Conservation (phyloP, 1,140 invertebrate genomes). For the Bicyclus anynana region DNA sequence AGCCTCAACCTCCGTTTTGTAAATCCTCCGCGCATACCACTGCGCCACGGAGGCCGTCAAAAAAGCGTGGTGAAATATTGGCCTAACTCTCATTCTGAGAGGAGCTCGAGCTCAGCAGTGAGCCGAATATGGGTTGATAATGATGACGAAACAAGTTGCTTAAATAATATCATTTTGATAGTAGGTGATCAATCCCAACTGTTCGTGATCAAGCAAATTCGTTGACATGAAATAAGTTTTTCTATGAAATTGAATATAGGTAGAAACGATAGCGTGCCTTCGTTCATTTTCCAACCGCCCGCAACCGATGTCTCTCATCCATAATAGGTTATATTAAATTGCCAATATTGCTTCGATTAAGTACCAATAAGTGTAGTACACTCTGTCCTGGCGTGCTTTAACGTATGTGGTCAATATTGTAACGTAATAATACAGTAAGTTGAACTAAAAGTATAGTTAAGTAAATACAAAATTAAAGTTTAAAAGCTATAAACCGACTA, state of each 20-base stretch:
- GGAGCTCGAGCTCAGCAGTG: too few species aligned
- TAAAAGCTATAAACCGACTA: too few species aligned
- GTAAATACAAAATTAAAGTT: too few species aligned
- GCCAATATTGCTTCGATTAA: constrained; percentile 48
- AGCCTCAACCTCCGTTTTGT: too few species aligned
- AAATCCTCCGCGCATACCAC: too few species aligned
- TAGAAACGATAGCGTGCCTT: constrained; percentile 51
- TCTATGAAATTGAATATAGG: constrained; percentile 66
- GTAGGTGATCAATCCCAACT: constrained; percentile 42
- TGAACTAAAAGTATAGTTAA: too few species aligned
- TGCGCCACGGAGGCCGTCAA: too few species aligned
- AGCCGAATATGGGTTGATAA: too few species aligned
- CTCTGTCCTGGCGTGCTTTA: constrained; percentile 14
- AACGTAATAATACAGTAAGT: not conserved
- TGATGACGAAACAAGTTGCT: too few species aligned
- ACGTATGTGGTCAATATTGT: not conserved
- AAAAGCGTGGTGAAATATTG: too few species aligned
- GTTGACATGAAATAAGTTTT: constrained; percentile 60
- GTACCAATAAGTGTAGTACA: constrained; percentile 41
- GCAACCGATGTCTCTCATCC: constrained; percentile 53
- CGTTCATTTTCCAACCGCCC: constrained; percentile 49
- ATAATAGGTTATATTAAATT: constrained; percentile 61
- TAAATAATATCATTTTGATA: not conserved
- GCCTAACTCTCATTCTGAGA: too few species aligned
- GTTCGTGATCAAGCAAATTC: constrained; percentile 44